Percentiles rank a stretch among this genome's conserved stretches.
Evolutionary conservation across 1,140 invertebrate genomes (phyloP).

Genomic region (Papilio polytes): DNA sequence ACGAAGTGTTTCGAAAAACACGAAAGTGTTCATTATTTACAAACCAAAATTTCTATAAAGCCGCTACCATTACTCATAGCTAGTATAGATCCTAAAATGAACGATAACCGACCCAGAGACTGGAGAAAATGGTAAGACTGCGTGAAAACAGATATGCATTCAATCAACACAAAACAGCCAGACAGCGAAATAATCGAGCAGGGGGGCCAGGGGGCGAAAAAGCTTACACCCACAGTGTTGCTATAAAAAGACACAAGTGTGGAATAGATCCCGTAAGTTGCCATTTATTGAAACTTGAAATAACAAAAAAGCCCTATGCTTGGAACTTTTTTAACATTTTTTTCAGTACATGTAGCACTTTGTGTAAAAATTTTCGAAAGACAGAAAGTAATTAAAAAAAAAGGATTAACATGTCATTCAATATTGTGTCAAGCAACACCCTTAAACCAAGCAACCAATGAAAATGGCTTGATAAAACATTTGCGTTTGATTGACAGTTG

Average conservation of each 20-base stretch:
- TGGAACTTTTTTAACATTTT: not conserved
- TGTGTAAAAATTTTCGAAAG: not conserved
- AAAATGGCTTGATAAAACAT: not conserved
- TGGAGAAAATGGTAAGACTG: conserved; percentile 30
- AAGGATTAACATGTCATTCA: not conserved
- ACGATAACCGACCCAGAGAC: not conserved
- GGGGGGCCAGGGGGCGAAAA: not conserved
- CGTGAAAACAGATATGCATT: conserved; percentile 34
- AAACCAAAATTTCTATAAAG: conserved; percentile 39
- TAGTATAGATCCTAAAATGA: conserved; percentile 37
- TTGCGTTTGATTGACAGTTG: not conserved
- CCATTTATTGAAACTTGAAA: not conserved
- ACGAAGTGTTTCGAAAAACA: conserved; percentile 19
- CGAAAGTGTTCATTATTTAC: conserved; percentile 40
- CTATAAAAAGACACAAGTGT: not conserved
- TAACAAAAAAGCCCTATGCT: too few relatives aligned
- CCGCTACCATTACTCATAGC: conserved; percentile 58
- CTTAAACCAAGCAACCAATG: not conserved
- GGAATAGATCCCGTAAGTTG: not conserved
- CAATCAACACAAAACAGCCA: conserved; percentile 37
- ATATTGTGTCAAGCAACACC: not conserved
- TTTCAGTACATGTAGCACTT: not conserved
- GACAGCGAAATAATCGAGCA: conserved; percentile 13
- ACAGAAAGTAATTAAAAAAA: not conserved
- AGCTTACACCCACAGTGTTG: not conserved